Conservation (phyloP, 2,888 invertebrate species). For the Oscheius sp. region DNA sequence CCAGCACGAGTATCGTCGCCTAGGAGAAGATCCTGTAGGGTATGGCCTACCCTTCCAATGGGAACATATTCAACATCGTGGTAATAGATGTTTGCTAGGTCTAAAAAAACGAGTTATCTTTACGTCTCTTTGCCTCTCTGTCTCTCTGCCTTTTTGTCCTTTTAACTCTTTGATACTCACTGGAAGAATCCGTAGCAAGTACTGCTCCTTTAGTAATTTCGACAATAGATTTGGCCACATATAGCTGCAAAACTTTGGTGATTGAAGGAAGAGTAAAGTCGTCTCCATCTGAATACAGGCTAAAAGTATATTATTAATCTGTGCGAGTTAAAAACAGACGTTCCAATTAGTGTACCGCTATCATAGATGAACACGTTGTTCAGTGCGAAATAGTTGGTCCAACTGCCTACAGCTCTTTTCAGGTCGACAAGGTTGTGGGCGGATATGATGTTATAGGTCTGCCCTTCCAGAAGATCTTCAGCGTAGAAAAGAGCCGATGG, state of each 20-base stretch:
- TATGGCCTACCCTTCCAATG: not conserved
- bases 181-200: not conserved
- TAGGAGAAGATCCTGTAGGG: not conserved
- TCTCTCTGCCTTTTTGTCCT: not conserved
- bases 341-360: not conserved
- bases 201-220: not conserved
- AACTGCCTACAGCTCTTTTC: not conserved
- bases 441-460: not conserved
- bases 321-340: not conserved
- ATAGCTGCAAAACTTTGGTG: not conserved
- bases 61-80: not conserved
- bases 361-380: constrained; percentile 10
- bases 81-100: not conserved
- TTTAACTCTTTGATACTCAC: not conserved
- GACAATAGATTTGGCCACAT: not conserved
- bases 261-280: not conserved
- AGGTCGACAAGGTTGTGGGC: not conserved
- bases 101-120: not conserved
- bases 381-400: not conserved
- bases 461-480: no score
- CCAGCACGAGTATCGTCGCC: not conserved
- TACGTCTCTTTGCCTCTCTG: no score
- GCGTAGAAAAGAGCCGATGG: no score
- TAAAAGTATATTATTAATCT: not conserved
- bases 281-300: not conserved